Percentiles rank a stretch among this genome's conserved stretches.
These are phyloP conservation scores for Leptopilina drosophilae DNA, from an alignment of 2,888 invertebrate species.

Conservation along the genomic window DNA sequence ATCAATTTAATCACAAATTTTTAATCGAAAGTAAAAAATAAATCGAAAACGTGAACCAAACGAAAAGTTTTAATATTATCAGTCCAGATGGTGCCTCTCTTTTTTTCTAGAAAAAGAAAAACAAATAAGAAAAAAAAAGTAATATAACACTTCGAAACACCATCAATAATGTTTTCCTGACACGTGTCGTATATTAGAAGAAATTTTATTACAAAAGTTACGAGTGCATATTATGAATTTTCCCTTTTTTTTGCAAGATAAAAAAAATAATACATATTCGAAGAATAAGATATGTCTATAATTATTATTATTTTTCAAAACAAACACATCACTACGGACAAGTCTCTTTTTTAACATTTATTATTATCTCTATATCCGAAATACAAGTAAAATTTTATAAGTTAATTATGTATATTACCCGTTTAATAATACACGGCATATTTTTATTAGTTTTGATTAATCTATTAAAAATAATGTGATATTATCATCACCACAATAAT, in stretches of 20 bases:
- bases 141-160: constrained; percentile 1
- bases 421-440: constrained; percentile 2
- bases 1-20: background rate
- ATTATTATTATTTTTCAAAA: constrained; percentile 15
- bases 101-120: background rate
- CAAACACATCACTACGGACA: constrained; percentile 1
- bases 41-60: background rate
- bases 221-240: background rate
- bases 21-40: background rate
- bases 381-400: constrained; percentile 10
- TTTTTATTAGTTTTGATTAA: background rate
- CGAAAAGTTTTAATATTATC: background rate
- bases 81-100: background rate
- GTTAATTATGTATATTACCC: constrained; percentile 9
- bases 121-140: background rate
- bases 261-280: constrained; percentile 3
- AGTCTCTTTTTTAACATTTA: background rate
- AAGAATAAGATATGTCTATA: constrained; percentile 7
- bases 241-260: background rate
- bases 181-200: background rate
- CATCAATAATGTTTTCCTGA: background rate
- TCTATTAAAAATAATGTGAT: constrained; percentile 12
- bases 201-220: constrained; percentile 3
- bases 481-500: constrained; percentile 18
- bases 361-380: constrained; percentile 9